Evolutionary conservation across 1,140 invertebrate species (phyloP), one percentile per base, ranked within the genome.

Genomic region (Drosophila equinoxialis): DNA sequence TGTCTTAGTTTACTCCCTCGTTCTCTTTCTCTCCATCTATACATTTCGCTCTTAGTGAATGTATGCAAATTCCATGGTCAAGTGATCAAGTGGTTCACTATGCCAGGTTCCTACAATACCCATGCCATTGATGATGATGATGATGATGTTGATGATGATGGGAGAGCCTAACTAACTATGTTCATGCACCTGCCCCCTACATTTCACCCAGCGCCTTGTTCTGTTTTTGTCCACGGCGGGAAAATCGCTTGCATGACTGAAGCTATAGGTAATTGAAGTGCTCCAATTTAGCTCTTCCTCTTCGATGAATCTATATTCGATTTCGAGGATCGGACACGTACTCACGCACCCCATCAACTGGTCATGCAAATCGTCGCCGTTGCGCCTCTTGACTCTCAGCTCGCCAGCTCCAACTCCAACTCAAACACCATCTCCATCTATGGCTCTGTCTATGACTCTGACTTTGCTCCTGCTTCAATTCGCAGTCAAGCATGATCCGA

Each of bases 1-100:
- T 23, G 45, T 51, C 45, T 51, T 20, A 51, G 20, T 51, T 51
- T 20, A 51, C 17, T 51, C 7, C 10, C 8, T 4, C 17, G 13
- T 10, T 20, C 8, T 8, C 17, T 39, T 20, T 37, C 17, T 35
- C 17, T n/a, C 13, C 26, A 37, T 61, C 14, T 17, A 14, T 42
- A 11, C 1, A 10, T 37, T 10, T 37, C 35, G 23, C 20, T 30
- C 39, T 17, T 63, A 33, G 17, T 60, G 54, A 51, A 54, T 62
- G 62, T 87, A 87, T 86, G 79, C 69, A 87, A 86, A 86, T 87
- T 77, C 71, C 72, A 82, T 79, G 82, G 71, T 87, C 83, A 86
- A 87, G 65, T 87, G 82, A 72, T 76, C 79, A 86, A 86, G 60
- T 86, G 82, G 82, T 77, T 86, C 67, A 86, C 57, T 87, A 65